Evolutionary conservation across 2,113 vertebrate genomes (phyloP).

Genomic region (Hippolais icterina): DNA sequence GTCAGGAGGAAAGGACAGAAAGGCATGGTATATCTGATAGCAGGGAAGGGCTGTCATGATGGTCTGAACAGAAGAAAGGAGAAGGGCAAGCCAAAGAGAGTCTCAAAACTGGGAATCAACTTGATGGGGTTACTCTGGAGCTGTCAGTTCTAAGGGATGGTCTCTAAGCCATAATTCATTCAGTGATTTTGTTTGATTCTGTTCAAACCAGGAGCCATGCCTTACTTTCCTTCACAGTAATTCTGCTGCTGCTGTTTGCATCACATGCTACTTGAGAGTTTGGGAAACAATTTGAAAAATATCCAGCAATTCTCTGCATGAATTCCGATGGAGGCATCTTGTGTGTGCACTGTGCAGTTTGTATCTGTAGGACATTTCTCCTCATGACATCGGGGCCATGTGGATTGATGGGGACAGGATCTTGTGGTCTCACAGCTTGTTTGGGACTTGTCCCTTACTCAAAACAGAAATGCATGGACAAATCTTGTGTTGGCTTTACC

Average conservation of each 20-base stretch:
- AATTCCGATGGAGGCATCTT: background rate
- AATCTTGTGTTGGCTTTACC: background rate
- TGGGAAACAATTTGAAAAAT: background rate
- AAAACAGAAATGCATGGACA: background rate
- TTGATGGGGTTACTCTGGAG: background rate
- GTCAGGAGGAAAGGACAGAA: background rate
- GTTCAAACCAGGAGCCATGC: background rate
- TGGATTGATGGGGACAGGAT: background rate
- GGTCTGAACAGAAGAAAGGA: background rate
- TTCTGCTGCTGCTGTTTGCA: background rate
- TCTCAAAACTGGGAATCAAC: background rate
- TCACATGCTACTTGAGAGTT: background rate
- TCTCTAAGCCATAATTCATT: background rate
- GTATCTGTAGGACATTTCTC: background rate
- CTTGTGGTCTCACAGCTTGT: background rate
- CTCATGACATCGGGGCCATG: background rate
- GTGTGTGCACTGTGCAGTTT: background rate
- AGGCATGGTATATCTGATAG: background rate
- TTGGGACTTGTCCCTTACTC: background rate
- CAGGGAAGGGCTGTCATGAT: background rate
- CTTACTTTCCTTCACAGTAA: background rate
- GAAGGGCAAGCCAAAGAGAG: background rate
- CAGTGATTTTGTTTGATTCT: background rate
- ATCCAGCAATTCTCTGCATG: background rate
- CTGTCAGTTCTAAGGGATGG: background rate